These are phyloP conservation scores for Leptopilina myrica DNA, from an alignment of 2,888 invertebrate genomes.

Conservation along the genomic window DNA sequence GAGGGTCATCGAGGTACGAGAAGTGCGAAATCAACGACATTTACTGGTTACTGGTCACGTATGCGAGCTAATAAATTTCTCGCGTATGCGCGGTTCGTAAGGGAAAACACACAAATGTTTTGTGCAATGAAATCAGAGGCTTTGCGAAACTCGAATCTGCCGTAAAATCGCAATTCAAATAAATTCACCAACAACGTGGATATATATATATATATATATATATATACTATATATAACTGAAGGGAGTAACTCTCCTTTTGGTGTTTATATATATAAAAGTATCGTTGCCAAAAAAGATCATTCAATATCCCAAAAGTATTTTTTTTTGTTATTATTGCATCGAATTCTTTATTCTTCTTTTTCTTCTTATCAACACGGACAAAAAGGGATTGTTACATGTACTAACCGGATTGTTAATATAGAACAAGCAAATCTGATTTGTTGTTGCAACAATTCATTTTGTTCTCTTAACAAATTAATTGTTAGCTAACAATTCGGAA, in stretches of 20 bases:
- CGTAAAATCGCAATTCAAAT: conserved; percentile 38
- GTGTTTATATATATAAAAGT: conserved; percentile 3
- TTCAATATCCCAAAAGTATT: conserved; percentile 12
- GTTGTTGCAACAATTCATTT: too few relatives aligned
- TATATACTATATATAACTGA: too few relatives aligned
- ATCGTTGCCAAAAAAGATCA: conserved; percentile 32
- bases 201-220: too few relatives aligned
- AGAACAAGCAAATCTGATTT: too few relatives aligned
- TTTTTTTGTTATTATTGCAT: neutral
- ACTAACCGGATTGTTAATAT: too few relatives aligned
- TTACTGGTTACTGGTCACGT: conserved; percentile 54
- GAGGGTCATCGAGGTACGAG: conserved; percentile 45
- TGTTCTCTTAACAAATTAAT: too few relatives aligned
- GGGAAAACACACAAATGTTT: conserved; percentile 45
- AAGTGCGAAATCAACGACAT: conserved; percentile 54
- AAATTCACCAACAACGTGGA: conserved; percentile 22
- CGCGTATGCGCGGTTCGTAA: conserved; percentile 46
- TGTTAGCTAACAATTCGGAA: too few relatives aligned
- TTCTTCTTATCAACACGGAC: conserved; percentile 11
- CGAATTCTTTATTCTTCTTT: neutral
- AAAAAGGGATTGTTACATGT: too few relatives aligned
- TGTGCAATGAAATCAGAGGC: conserved; percentile 36
- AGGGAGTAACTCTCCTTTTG: conserved; percentile 42
- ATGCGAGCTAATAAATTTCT: conserved; percentile 52
- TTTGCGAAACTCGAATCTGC: conserved; percentile 39